Conservation (phyloP, 2,797 vertebrate genomes). For the Pipistrellus kuhlii region DNA sequence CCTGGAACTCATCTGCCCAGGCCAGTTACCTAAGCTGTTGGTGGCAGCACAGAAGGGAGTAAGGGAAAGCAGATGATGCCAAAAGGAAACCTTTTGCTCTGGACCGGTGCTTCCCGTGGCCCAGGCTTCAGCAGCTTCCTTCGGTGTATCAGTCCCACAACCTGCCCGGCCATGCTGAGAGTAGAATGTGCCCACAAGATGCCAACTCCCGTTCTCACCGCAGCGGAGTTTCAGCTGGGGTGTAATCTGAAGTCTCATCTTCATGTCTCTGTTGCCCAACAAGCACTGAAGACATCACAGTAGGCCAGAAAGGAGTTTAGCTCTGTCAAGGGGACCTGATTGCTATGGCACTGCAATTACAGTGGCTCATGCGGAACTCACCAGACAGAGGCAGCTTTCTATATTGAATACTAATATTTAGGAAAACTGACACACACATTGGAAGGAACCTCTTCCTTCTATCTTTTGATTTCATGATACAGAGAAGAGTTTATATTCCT, state of each 20-base stretch:
- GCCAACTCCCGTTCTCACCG: slow-evolving; percentile 8
- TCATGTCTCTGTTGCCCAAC: slow-evolving; percentile 49
- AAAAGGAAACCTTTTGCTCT: neutral
- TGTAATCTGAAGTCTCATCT: slow-evolving; percentile 47
- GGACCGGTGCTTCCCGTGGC: accelerated
- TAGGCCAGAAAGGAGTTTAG: slow-evolving; percentile 21
- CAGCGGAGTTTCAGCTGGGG: slow-evolving; percentile 58
- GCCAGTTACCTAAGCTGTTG: slow-evolving; percentile 12
- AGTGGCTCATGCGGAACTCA: neutral
- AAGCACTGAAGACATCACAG: neutral
- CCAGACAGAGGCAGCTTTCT: neutral
- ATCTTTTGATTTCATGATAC: neutral
- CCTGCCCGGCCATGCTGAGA: neutral
- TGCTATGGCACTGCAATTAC: neutral
- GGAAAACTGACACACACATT: neutral
- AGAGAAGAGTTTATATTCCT: neutral
- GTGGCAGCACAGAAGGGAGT: slow-evolving; percentile 16
- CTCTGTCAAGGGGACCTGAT: slow-evolving; percentile 20
- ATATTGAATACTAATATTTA: neutral
- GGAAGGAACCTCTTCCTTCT: neutral
- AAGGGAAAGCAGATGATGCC: neutral
- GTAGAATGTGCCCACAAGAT: neutral
- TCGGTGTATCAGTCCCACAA: neutral
- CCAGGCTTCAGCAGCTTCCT: neutral
- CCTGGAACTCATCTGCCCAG: neutral